Percentiles rank a stretch among this genome's conserved stretches.
Conservation (phyloP, 2,888 invertebrate genomes). For the Orchesellides sinensis region DNA sequence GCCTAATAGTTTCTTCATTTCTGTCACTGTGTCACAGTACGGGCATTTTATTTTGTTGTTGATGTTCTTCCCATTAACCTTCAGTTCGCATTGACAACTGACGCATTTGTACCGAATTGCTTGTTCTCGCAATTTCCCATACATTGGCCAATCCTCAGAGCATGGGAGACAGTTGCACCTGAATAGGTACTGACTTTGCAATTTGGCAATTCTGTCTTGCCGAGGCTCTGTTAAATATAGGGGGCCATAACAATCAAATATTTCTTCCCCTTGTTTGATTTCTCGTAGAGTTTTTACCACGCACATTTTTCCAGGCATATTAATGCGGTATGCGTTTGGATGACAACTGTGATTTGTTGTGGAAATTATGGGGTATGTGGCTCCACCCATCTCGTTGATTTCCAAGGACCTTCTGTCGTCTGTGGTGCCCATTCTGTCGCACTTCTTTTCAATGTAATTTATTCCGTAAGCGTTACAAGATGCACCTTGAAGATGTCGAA, state of each 20-base stretch:
- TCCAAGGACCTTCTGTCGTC: constrained; percentile 57
- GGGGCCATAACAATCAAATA: constrained; percentile 79
- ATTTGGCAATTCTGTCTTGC: constrained; percentile 76
- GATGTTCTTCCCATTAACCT: constrained; percentile 11
- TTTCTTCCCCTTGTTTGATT: constrained; percentile 77
- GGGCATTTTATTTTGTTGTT: constrained; percentile 59
- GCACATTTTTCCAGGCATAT: constrained; percentile 74
- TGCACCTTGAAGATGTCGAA: constrained; percentile 78
- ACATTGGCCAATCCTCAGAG: constrained; percentile 76
- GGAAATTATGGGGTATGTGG: constrained; percentile 78
- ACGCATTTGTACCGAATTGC: constrained; percentile 45
- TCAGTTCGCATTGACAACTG: constrained; percentile 40
- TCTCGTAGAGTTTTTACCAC: constrained; percentile 75
- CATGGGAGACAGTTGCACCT: constrained; percentile 78
- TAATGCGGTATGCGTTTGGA: constrained; percentile 78
- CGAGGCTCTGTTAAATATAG: constrained; percentile 76
- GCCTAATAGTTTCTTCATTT: constrained; percentile 51
- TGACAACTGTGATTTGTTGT: constrained; percentile 78
- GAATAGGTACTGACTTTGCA: constrained; percentile 78
- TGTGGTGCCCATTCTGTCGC: constrained; percentile 76
- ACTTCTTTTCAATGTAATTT: constrained; percentile 63
- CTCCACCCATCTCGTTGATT: constrained; percentile 77
- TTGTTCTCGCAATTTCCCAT: constrained; percentile 15
- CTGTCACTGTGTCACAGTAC: constrained; percentile 58
- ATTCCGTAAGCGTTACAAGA: constrained; percentile 79